Percentiles rank a stretch among this genome's conserved stretches.
Evolutionary conservation across 2,888 invertebrate genomes (phyloP).

Genomic region (Melolontha melolontha): DNA sequence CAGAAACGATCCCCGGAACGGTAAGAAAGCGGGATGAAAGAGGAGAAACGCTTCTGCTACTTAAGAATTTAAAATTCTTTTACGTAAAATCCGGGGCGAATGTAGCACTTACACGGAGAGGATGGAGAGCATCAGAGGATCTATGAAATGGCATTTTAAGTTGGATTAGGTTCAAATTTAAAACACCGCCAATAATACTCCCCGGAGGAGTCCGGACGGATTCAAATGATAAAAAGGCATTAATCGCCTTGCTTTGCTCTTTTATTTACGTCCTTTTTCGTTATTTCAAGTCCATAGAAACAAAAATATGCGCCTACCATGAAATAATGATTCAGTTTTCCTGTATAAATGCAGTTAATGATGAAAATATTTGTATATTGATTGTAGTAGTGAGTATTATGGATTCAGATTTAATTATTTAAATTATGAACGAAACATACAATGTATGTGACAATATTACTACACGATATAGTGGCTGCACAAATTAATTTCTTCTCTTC

Average conservation of each 20-base stretch:
- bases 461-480: too few species aligned
- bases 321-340: too few species aligned
- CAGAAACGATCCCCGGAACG: conserved; percentile 22
- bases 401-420: too few species aligned
- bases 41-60: conserved; percentile 54
- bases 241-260: conserved; percentile 37
- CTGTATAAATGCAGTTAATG: too few species aligned
- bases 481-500: conserved; percentile 40
- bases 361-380: too few species aligned
- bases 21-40: conserved; percentile 49
- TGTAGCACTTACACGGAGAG: conserved; percentile 62
- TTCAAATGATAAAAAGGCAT: conserved; percentile 34
- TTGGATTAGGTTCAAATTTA: conserved; percentile 68
- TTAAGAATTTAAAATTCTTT: conserved; percentile 67
- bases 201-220: conserved; percentile 53
- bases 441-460: too few species aligned
- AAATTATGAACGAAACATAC: too few species aligned
- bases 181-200: conserved; percentile 66
- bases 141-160: conserved; percentile 68
- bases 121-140: conserved; percentile 60
- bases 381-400: too few species aligned
- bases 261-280: conserved; percentile 19
- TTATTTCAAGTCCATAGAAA: neutral
- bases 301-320: too few species aligned
- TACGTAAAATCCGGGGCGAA: conserved; percentile 65